Conservation (phyloP, 2,113 vertebrate genomes). For the Poeciliopsis retropinna region DNA sequence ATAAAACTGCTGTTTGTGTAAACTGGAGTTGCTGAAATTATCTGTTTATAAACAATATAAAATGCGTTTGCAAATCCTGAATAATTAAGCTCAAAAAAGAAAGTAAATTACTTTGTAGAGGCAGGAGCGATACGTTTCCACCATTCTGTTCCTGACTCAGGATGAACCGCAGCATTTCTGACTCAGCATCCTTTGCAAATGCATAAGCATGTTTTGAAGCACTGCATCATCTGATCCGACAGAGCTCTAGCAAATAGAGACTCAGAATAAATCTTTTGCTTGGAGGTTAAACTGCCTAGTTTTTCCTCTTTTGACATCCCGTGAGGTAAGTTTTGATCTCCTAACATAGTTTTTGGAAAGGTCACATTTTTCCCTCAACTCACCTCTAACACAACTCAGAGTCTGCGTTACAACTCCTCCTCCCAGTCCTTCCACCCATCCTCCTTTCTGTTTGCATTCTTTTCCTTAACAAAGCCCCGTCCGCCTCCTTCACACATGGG, state of each 20-base stretch:
- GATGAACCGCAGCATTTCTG: slow-evolving; percentile 3
- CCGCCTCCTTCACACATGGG: slow-evolving; percentile 25
- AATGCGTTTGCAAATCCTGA: neutral
- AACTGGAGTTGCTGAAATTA: neutral
- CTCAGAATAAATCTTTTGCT: neutral
- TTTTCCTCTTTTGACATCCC: slow-evolving; percentile 1
- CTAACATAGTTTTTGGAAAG: slow-evolving; percentile 13
- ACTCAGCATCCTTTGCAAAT: slow-evolving; percentile 33
- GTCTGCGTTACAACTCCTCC: slow-evolving; percentile 11
- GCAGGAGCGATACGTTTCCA: neutral
- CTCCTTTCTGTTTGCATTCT: slow-evolving; percentile 50
- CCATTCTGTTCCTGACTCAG: slow-evolving; percentile 12
- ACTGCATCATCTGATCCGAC: slow-evolving; percentile 21
- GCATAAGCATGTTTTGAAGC: slow-evolving; percentile 26
- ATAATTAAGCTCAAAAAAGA: neutral
- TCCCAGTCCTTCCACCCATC: neutral
- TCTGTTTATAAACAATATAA: neutral
- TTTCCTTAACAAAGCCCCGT: slow-evolving; percentile 40
- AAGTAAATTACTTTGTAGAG: neutral
- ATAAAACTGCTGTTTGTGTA: neutral
- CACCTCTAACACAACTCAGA: slow-evolving; percentile 41
- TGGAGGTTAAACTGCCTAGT: neutral
- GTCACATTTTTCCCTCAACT: slow-evolving; percentile 42
- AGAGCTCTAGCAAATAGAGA: neutral
- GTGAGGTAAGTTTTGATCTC: neutral